phyloP scores from a whole-genome alignment of 2,797 vertebrate genomes.

The Gymnothorax javanicus region DNA sequence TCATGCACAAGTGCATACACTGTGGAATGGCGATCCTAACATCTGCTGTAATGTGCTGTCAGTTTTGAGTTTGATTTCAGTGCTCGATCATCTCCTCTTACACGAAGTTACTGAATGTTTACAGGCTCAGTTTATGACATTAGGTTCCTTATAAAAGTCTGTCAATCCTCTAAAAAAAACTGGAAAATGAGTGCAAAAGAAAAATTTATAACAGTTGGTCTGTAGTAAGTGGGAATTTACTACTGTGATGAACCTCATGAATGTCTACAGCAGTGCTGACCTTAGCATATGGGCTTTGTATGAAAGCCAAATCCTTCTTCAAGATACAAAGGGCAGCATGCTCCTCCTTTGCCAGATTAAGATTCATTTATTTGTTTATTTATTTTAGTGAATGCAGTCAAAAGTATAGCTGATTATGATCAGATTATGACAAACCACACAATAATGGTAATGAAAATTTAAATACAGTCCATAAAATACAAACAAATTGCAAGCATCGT shows the following conservation, averaged over 20 bases:
- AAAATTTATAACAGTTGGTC: too few relatives aligned
- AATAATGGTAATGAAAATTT: neutral
- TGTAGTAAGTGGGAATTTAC: neutral
- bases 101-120: neutral
- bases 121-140: neutral
- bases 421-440: neutral
- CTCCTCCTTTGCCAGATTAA: neutral
- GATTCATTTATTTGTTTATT: constrained; percentile 1
- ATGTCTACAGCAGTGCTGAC: neutral
- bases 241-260: neutral
- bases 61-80: neutral
- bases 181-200: too few relatives aligned
- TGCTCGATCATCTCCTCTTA: neutral
- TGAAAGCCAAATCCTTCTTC: neutral
- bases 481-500: neutral
- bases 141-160: too few relatives aligned
- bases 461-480: neutral
- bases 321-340: neutral
- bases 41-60: neutral
- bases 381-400: neutral
- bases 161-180: too few relatives aligned
- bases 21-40: neutral
- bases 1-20: constrained; percentile 26
- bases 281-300: neutral
- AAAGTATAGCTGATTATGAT: neutral